Conservation (phyloP, 2,113 vertebrate species). For the Etheostoma spectabile region DNA sequence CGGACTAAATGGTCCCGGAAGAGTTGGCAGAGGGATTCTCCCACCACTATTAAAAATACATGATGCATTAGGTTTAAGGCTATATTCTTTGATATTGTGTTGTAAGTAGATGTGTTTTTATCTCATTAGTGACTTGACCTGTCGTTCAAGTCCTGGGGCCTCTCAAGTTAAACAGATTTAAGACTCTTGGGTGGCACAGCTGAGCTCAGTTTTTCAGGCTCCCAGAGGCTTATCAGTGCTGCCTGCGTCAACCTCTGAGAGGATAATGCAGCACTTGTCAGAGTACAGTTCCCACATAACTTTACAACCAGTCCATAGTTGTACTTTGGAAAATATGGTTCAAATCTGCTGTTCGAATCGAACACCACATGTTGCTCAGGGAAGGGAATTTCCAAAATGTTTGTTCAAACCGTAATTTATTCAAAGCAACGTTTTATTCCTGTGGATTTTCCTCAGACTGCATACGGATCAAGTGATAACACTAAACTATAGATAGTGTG, state of each 20-base stretch:
- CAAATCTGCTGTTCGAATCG: not conserved
- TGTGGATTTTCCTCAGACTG: not conserved
- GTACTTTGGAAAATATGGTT: not conserved
- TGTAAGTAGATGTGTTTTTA: slow-evolving; percentile 39
- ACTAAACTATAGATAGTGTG: not conserved
- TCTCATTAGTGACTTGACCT: slow-evolving; percentile 57
- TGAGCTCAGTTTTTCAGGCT: slow-evolving; percentile 49
- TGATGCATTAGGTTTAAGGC: slow-evolving; percentile 37
- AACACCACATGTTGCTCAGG: not conserved
- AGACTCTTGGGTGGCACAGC: slow-evolving; percentile 44
- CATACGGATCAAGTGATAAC: not conserved
- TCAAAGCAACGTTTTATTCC: not conserved
- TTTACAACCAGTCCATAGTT: slow-evolving; percentile 2
- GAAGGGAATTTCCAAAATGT: not conserved
- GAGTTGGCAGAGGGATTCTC: slow-evolving; percentile 19
- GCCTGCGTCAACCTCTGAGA: slow-evolving; percentile 39
- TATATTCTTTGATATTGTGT: slow-evolving; percentile 16
- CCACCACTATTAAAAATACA: slow-evolving; percentile 55
- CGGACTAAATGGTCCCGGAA: slow-evolving; percentile 48
- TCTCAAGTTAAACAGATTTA: slow-evolving; percentile 63
- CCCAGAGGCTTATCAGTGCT: slow-evolving; percentile 46
- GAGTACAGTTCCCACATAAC: slow-evolving; percentile 26
- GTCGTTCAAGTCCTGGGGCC: slow-evolving; percentile 33
- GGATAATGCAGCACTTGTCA: slow-evolving; percentile 19
- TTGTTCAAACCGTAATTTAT: not conserved